Evolutionary conservation across 2,797 vertebrate species (phyloP).

Genomic region (Takifugu rubripes): DNA sequence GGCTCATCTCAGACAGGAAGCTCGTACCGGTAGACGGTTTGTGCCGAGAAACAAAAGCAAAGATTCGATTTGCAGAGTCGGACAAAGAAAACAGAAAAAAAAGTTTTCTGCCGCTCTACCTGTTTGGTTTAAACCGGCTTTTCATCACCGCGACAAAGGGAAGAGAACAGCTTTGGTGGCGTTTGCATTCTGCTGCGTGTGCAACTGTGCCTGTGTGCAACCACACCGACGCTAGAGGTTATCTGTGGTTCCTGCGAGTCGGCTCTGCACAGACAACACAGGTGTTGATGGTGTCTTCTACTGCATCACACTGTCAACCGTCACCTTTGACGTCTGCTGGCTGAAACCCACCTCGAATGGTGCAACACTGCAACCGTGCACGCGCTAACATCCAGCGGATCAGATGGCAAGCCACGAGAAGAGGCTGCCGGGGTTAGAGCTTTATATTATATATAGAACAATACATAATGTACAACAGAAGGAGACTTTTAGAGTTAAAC

Average conservation of each 20-base stretch:
- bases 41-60: background rate
- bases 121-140: slow-evolving; percentile 4
- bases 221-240: background rate
- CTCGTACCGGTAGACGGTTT: slow-evolving; percentile 1
- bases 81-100: too few relatives aligned
- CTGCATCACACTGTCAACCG: too few relatives aligned
- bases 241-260: slow-evolving; percentile 15
- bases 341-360: too few relatives aligned
- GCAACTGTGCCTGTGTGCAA: slow-evolving; percentile 4
- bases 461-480: slow-evolving; percentile 3
- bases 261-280: slow-evolving; percentile 3
- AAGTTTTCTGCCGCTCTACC: background rate
- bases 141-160: background rate
- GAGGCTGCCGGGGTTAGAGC: too few relatives aligned
- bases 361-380: too few relatives aligned
- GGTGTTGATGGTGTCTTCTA: too few relatives aligned
- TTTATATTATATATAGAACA: too few relatives aligned
- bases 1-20: slow-evolving; percentile 6
- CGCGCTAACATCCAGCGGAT: too few relatives aligned
- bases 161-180: background rate
- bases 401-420: too few relatives aligned
- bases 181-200: slow-evolving; percentile 6
- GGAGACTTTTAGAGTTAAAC: slow-evolving; percentile 18
- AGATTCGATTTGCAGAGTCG: background rate
- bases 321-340: too few relatives aligned